Conservation (phyloP, 1,140 invertebrate species). For the Oppia nitens region DNA sequence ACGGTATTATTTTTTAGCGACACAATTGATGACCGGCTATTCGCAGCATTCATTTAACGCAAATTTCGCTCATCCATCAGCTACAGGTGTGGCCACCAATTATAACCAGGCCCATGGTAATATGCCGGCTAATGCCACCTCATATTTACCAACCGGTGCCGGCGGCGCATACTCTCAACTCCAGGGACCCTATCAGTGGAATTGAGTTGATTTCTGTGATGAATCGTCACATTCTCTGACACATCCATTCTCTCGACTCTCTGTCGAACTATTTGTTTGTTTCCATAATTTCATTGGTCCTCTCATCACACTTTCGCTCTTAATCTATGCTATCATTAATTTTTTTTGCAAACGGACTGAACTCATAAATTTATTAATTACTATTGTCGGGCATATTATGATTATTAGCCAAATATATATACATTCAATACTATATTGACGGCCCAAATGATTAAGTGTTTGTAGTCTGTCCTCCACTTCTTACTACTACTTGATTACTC, state of each 20-base stretch:
- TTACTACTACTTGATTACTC: no score
- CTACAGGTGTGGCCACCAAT: not conserved
- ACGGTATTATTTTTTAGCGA: not conserved
- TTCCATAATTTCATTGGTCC: not conserved
- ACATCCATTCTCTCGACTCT: not conserved
- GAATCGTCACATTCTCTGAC: not conserved
- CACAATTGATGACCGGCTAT: not conserved
- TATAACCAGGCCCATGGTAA: conserved; percentile 8
- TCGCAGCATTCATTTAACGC: not conserved
- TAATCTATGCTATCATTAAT: not conserved
- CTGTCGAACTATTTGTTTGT: not conserved
- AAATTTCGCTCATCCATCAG: not conserved
- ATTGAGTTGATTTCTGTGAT: not conserved
- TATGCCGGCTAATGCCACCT: conserved; percentile 2
- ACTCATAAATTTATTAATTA: no score
- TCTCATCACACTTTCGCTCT: not conserved
- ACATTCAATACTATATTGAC: no score
- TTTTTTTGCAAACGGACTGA: not conserved
- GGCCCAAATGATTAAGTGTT: no score
- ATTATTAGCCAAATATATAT: no score
- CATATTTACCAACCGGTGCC: conserved; percentile 6
- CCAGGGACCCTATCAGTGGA: conserved; percentile 7
- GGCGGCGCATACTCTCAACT: conserved; percentile 9
- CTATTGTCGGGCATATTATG: no score
- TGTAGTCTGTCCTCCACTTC: no score